Evolutionary conservation across 2,113 vertebrate species (phyloP), one percentile per base, ranked within the genome.

Genomic region (Gadus chalcogrammus): DNA sequence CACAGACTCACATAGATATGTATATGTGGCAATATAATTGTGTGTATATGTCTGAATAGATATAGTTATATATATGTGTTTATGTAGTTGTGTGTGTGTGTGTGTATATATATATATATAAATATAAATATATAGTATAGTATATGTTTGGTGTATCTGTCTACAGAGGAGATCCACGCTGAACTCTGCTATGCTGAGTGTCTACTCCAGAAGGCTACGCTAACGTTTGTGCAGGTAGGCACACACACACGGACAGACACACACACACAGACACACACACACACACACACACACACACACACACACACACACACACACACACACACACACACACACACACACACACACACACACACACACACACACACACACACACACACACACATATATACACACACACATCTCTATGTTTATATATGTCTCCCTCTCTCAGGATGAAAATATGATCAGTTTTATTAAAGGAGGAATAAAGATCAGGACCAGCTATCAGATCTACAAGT

Each of bases 371-470:
- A 48, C 42, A 48, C 42, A 48, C 42, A 48, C 42, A 48, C 42
- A 48, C 42, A 48, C 42, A 48, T 5, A 48, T 9, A 48, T 9
- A 48, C 42, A 48, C 42, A 48, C 53, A 52, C 71, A 42, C 68
- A 8, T 28, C 22, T 67, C 3, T 48, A 20, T 69, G 20, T 61
- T 15, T 16, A 65, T 67, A n/a, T 70, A 28, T 68, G 15, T 67
- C 8, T 16, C 15, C 67, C 2, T 27, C 16, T 70, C 69, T 12
- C 86, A 98, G 96, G 97, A 99, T 90, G 97, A 99, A 87, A 99
- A 97, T 88, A 98, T 99, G 96, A 97, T 98, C 89, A 98, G 94
- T 84, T 98, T 99, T 67, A 97, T 98, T 84, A 98, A 96, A 92
- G 96, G 97, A 79, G 96, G 96, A 55, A 93, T 98, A 75, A 98